phyloP scores from a whole-genome alignment of 2,113 vertebrate species.

The Seriola quinqueradiata region DNA sequence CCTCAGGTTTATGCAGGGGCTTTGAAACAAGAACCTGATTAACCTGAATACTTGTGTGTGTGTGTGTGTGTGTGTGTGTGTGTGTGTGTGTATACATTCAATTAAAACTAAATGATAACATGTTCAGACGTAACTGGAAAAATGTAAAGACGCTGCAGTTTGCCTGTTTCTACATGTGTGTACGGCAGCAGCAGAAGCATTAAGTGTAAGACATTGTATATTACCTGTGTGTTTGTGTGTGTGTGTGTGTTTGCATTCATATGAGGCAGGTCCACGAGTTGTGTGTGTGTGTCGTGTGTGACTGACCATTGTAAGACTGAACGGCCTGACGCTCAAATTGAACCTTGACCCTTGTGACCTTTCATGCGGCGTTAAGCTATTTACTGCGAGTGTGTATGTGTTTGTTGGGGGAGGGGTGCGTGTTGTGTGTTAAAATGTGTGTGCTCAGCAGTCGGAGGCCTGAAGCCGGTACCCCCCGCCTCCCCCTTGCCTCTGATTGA shows the following conservation, averaged over 20 bases:
- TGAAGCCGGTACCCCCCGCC: background rate
- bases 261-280: background rate
- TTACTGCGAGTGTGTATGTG: slow-evolving; percentile 14
- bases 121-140: slow-evolving; percentile 8
- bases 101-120: background rate
- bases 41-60: background rate
- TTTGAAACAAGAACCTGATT: background rate
- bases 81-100: background rate
- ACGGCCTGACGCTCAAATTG: slow-evolving; percentile 16
- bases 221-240: background rate
- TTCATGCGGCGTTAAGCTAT: slow-evolving; percentile 3
- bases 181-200: background rate
- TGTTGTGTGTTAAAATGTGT: slow-evolving; percentile 53
- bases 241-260: background rate
- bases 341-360: slow-evolving; percentile 57
- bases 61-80: background rate
- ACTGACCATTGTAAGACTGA: slow-evolving; percentile 1
- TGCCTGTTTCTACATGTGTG: background rate
- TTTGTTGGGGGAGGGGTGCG: background rate
- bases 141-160: background rate
- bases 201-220: background rate
- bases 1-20: background rate
- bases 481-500: slow-evolving; percentile 23
- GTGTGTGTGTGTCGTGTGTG: background rate
- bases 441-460: slow-evolving; percentile 51